Base-by-base conservation (phyloP, 1,140 invertebrate species). In the Dermatophagoides farinae region DNA sequence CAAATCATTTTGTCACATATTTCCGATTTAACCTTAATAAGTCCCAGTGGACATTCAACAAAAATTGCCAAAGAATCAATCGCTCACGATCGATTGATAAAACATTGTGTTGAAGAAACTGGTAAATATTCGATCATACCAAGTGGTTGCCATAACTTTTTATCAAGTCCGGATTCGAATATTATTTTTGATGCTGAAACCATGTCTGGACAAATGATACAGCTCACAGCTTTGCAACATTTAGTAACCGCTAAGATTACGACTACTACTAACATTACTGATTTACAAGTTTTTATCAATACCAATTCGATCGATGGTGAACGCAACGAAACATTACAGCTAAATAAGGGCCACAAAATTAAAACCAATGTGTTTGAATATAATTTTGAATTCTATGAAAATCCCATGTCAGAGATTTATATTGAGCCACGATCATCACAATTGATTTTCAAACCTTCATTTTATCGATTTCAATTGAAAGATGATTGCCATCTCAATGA, bases 91-190 rank as follows among this genome's bases (percentile, higher is more conserved):
- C 78, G 78, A 12, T 77, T 75, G 41, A 77, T 75, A 0, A 73
- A 72, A 40, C 74, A 81, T 65, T 89, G 87, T 68, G 72, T 89
- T 0, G 74, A 79, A 6, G 71, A 74, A 61, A 69, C 78, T 39
- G 84, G 82, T n/a, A 70, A 72, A 49, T 93, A 91, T 69, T 74
- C 78, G 50, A 80, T 93, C 40, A 76, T 77, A 43, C 80, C 88
- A 11, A 78, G 78, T 63, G 82, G 88, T 44, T 93, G 90, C 70
- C 89, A 95, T 71, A 74, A 78, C 61, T 91, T 88, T 71, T 73
- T 75, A 11, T 71, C 67, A 11, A 70, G 69, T 20, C 62, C 73
- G 54, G 66, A 71, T 44, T 68, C 74, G 25, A 60, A 66, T 11
- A 72, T 76, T 57, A 68, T 67, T n/a, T 78, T 74, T 70, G 65